phyloP scores from a whole-genome alignment of 2,888 invertebrate genomes.

The Chaetogeoica ovagalla region DNA sequence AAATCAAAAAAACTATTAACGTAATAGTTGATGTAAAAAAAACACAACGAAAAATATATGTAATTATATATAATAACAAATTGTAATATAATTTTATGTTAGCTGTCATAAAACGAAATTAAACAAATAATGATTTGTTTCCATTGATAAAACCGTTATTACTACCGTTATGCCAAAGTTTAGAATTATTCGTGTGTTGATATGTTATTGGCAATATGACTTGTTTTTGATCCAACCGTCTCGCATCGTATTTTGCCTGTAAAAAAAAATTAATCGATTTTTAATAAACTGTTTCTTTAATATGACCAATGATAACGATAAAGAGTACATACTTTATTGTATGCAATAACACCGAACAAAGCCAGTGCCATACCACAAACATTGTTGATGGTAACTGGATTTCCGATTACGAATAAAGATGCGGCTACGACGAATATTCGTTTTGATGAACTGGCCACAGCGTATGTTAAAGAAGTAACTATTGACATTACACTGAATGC shows the following conservation, averaged over 20 bases:
- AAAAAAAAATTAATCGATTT: constrained; percentile 57
- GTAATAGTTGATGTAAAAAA: not conserved
- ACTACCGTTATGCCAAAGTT: constrained; percentile 34
- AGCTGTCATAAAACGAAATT: constrained; percentile 10
- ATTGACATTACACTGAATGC: constrained; percentile 91
- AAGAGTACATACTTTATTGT: constrained; percentile 72
- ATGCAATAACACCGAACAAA: constrained; percentile 83
- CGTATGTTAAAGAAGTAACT: constrained; percentile 92
- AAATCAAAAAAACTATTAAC: no score
- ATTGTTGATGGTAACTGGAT: constrained; percentile 87
- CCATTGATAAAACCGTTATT: not conserved
- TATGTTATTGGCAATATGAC: constrained; percentile 64
- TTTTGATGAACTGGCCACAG: constrained; percentile 93
- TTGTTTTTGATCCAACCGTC: constrained; percentile 62
- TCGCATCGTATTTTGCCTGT: constrained; percentile 73
- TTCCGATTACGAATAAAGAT: constrained; percentile 82
- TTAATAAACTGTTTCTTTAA: not conserved
- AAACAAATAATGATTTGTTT: constrained; percentile 46
- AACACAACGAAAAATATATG: constrained; percentile 24
- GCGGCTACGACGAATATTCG: constrained; percentile 87
- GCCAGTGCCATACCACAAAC: constrained; percentile 89
- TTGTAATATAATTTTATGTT: not conserved
- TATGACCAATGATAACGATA: not conserved
- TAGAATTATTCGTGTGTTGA: constrained; percentile 35
- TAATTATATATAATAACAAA: constrained; percentile 5